Percentiles rank a stretch among this genome's conserved stretches.
Conservation (phyloP, 2,888 invertebrate genomes). For the Lasius fuliginosus region DNA sequence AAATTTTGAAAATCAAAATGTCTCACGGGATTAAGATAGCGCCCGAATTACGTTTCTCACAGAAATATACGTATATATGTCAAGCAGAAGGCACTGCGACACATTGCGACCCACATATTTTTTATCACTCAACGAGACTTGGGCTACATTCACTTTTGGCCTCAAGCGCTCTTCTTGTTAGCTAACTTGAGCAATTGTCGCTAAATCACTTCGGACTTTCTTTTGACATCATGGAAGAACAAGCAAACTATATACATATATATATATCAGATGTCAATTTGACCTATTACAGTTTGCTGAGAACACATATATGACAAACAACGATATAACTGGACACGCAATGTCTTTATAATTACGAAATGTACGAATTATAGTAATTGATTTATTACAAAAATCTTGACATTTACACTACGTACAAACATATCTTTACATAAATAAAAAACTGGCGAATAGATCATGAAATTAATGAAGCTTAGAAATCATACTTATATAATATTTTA, state of each 20-base stretch:
- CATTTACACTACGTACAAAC: neutral
- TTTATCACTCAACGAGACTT: conserved; percentile 38
- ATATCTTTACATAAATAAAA: neutral
- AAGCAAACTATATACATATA: neutral
- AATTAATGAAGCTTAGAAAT: neutral
- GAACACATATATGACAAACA: too few species aligned
- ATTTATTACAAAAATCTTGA: neutral
- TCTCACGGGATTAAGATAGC: conserved; percentile 9
- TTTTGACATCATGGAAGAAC: conserved; percentile 18
- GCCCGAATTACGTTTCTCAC: neutral
- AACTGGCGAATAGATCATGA: too few species aligned
- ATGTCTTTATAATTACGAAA: neutral
- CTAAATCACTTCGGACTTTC: conserved; percentile 27
- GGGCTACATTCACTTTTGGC: conserved; percentile 23
- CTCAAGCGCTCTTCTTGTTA: conserved; percentile 34
- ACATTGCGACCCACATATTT: conserved; percentile 30
- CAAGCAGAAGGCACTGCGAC: neutral
- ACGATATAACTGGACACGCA: too few species aligned
- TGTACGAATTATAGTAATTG: neutral
- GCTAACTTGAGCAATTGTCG: conserved; percentile 42
- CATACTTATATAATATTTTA: neutral
- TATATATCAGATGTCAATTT: conserved; percentile 30
- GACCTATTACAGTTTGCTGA: neutral
- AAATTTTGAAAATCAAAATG: conserved; percentile 10
- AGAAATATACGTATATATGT: neutral